These are phyloP conservation scores for Aphidius gifuensis DNA, from an alignment of 1,140 invertebrate genomes.

Conservation along the genomic window DNA sequence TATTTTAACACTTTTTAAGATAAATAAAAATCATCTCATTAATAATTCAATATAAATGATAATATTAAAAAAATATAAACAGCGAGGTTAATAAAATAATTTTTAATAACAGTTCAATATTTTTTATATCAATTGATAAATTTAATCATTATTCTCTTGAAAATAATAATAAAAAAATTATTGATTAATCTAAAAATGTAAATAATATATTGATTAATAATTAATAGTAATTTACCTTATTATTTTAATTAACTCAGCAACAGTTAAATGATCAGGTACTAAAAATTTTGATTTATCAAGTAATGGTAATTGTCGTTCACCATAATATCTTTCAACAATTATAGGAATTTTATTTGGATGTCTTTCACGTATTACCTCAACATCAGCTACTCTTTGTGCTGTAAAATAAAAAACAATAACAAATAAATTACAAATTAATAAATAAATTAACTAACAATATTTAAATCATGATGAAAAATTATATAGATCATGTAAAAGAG, in stretches of 20 bases:
- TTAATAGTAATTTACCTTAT: constrained; percentile 58
- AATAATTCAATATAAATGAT: no score
- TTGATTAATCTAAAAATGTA: constrained; percentile 1
- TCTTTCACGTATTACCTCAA: constrained; percentile 49
- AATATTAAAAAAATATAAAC: no score
- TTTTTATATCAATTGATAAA: background rate
- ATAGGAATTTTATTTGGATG: constrained; percentile 63
- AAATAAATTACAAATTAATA: constrained; percentile 15
- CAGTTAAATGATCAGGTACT: constrained; percentile 75
- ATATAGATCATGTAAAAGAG: background rate
- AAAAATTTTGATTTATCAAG: constrained; percentile 76
- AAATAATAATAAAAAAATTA: constrained; percentile 1
- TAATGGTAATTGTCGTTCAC: constrained; percentile 65
- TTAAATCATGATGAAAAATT: background rate
- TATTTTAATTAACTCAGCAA: constrained; percentile 76
- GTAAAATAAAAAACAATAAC: constrained; percentile 25
- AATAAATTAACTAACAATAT: constrained; percentile 6
- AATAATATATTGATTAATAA: constrained; percentile 9
- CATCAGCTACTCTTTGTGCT: constrained; percentile 55
- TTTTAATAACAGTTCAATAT: no score
- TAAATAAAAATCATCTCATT: no score
- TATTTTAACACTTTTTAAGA: no score
- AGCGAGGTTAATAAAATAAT: no score
- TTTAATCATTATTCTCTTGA: constrained; percentile 5
- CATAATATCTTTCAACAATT: constrained; percentile 70